Conservation (phyloP, 2,797 vertebrate species). For the Vireo griseus region DNA sequence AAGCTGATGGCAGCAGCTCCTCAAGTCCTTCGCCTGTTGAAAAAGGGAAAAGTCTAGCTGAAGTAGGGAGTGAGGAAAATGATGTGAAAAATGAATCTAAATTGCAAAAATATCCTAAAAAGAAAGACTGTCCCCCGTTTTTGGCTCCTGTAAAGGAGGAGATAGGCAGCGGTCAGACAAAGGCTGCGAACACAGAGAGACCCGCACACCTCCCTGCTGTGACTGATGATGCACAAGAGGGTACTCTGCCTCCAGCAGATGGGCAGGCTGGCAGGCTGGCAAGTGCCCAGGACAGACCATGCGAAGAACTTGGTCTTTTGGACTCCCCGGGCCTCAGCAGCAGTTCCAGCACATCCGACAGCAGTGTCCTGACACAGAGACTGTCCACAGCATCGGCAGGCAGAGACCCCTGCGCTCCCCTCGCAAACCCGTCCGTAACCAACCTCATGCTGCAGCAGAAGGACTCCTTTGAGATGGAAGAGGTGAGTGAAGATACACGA, state of each 20-base stretch:
- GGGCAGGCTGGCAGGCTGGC: background rate
- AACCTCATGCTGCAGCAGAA: slow-evolving; percentile 82
- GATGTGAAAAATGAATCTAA: slow-evolving; percentile 73
- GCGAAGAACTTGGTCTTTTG: slow-evolving; percentile 9
- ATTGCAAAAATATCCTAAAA: slow-evolving; percentile 76
- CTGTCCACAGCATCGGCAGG: slow-evolving; percentile 3
- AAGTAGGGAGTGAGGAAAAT: slow-evolving; percentile 57
- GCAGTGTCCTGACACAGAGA: background rate
- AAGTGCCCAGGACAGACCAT: background rate
- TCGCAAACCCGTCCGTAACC: slow-evolving; percentile 76
- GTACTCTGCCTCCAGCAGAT: background rate
- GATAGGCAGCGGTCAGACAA: slow-evolving; percentile 51
- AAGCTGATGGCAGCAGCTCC: slow-evolving; percentile 43
- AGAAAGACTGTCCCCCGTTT: slow-evolving; percentile 79
- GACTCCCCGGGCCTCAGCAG: slow-evolving; percentile 23
- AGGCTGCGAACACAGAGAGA: background rate
- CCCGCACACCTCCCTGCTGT: background rate
- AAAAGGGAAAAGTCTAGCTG: slow-evolving; percentile 47
- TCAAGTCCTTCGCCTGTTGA: slow-evolving; percentile 39
- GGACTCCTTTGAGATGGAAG: slow-evolving; percentile 97
- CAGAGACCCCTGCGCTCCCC: slow-evolving; percentile 60
- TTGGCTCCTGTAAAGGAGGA: slow-evolving; percentile 90
- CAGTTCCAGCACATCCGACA: slow-evolving; percentile 20
- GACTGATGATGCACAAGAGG: background rate
- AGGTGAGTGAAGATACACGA: slow-evolving; percentile 78